Conservation (phyloP, 2,888 invertebrate species). For the Invenusta paracnida region DNA sequence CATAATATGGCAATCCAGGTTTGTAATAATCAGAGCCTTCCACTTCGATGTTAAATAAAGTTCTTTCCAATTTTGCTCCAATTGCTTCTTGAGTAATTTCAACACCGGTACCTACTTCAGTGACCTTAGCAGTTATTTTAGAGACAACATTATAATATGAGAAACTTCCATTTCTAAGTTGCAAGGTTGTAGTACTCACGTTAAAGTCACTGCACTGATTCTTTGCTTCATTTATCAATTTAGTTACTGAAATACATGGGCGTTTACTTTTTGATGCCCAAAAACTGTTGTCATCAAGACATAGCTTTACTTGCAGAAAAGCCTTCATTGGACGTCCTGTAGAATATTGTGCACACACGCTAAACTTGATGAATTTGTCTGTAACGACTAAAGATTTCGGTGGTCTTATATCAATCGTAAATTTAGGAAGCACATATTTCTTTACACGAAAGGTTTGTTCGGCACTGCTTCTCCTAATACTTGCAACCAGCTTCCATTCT, state of each 20-base stretch:
- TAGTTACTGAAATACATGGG: background rate
- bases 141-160: background rate
- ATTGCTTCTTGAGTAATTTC: background rate
- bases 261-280: background rate
- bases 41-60: background rate
- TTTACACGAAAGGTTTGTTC: slow-evolving; percentile 14
- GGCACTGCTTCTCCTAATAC: background rate
- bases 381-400: background rate
- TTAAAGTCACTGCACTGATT: background rate
- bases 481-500: slow-evolving; percentile 25
- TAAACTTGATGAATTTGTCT: slow-evolving; percentile 13
- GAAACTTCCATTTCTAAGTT: background rate
- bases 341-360: slow-evolving; percentile 39
- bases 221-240: background rate
- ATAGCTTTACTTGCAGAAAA: background rate
- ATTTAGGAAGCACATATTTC: slow-evolving; percentile 37
- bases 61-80: background rate
- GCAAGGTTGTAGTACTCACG: background rate
- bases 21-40: background rate
- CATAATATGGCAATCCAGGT: slow-evolving; percentile 16
- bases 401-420: slow-evolving; percentile 11
- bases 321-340: slow-evolving; percentile 35
- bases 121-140: background rate
- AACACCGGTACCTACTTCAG: background rate
- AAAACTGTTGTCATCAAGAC: background rate